phyloP scores from a whole-genome alignment of 2,888 invertebrate genomes.

The Gastrophysa polygoni region DNA sequence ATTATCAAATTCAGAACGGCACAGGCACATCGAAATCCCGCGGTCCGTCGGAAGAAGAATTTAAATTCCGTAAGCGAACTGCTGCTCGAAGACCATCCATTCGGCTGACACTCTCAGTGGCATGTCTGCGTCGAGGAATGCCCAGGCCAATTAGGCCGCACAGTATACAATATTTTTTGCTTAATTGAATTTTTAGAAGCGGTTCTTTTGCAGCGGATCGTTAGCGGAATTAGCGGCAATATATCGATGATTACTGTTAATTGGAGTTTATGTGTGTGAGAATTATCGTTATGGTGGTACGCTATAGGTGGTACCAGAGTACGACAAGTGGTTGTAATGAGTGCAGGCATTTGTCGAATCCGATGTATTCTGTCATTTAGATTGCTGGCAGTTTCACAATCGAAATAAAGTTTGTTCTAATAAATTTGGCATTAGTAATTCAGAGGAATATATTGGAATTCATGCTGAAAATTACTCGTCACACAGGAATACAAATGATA shows the following conservation, averaged over 20 bases:
- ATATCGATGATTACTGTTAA: constrained; percentile 10
- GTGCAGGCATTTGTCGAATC: no score
- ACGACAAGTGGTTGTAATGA: not conserved
- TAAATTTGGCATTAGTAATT: no score
- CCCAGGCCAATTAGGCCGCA: constrained; percentile 45
- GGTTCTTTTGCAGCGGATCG: constrained; percentile 19
- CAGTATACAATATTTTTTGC: constrained; percentile 38
- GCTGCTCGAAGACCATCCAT: not conserved
- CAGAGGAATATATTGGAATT: no score
- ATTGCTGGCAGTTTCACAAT: no score
- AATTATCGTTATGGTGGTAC: not conserved
- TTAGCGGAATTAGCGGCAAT: constrained; percentile 15
- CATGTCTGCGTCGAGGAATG: constrained; percentile 43
- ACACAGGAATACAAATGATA: no score
- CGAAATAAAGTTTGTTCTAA: no score
- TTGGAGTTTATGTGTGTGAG: constrained; percentile 9
- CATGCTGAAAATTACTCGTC: no score
- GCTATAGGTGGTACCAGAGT: not conserved
- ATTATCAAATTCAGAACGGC: no score
- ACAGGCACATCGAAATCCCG: not conserved
- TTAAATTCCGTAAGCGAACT: not conserved
- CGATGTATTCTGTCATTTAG: no score
- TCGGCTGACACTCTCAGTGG: not conserved
- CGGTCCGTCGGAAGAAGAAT: not conserved
- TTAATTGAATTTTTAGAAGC: constrained; percentile 36